Conservation (phyloP, 2,113 vertebrate species). For the Artemisiospiza belli region DNA sequence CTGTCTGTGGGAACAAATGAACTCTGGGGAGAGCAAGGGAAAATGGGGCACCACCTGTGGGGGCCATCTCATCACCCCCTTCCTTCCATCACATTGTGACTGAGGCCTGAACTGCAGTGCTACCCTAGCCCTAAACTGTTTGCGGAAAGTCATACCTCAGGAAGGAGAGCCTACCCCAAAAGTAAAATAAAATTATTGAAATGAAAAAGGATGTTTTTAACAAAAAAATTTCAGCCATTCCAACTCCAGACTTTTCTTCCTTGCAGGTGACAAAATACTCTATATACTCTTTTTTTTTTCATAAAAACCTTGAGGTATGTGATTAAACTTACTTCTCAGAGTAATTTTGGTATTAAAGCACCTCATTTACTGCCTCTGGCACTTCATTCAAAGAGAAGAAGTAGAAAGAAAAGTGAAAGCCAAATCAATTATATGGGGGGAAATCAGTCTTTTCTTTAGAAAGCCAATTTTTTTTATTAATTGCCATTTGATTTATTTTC, state of each 20-base stretch:
- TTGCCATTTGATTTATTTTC: background rate
- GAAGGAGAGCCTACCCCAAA: background rate
- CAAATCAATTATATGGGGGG: background rate
- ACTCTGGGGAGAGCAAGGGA: background rate
- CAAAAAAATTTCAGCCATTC: background rate
- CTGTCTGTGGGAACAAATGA: background rate
- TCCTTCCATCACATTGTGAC: background rate
- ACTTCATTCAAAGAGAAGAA: background rate
- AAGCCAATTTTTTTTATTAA: background rate
- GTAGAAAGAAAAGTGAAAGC: background rate
- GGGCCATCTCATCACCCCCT: background rate
- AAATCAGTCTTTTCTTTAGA: background rate
- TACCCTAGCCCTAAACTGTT: background rate
- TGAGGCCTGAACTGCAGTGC: background rate
- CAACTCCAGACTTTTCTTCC: background rate
- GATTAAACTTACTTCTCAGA: conserved; percentile 16
- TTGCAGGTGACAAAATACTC: background rate
- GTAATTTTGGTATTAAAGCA: conserved; percentile 17
- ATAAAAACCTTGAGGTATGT: background rate
- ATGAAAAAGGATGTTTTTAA: background rate
- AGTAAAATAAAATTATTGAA: background rate
- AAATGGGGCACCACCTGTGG: background rate
- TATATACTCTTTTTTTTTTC: background rate
- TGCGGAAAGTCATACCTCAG: background rate
- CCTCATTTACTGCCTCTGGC: background rate